phyloP scores from a whole-genome alignment of 1,140 invertebrate genomes.

The Chironomus striatipennis region DNA sequence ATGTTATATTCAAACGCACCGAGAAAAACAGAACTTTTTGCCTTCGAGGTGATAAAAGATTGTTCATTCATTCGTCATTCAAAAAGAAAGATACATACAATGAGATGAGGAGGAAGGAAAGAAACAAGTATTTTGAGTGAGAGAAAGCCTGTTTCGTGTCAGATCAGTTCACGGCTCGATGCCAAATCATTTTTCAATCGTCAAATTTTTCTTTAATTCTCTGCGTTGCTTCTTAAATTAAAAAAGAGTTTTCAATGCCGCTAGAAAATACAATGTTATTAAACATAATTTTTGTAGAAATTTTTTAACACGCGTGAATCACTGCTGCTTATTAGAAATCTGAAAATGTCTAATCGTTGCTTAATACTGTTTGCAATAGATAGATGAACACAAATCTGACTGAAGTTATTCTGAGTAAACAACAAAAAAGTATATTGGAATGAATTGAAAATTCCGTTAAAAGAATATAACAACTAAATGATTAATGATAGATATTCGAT shows the following conservation, averaged over 20 bases:
- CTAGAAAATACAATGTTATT: neutral
- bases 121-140: neutral
- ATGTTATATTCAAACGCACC: neutral
- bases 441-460: neutral
- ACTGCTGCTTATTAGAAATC: neutral
- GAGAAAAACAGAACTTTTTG: neutral
- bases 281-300: too few species aligned
- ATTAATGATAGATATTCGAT: neutral
- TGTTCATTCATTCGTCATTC: slow-evolving; percentile 12
- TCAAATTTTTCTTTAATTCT: neutral
- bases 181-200: slow-evolving; percentile 1
- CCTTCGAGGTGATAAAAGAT: slow-evolving; percentile 1
- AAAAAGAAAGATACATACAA: slow-evolving; percentile 11
- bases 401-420: slow-evolving; percentile 7
- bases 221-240: neutral
- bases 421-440: neutral
- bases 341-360: slow-evolving; percentile 1
- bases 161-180: slow-evolving; percentile 6
- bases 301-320: neutral
- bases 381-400: neutral
- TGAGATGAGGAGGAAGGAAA: neutral
- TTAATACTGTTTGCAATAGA: neutral
- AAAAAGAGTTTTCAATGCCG: slow-evolving; percentile 1
- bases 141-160: slow-evolving; percentile 11
- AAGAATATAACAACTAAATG: neutral